Evolutionary conservation across 2,888 invertebrate species (phyloP).

Genomic region (Acronicta psi): DNA sequence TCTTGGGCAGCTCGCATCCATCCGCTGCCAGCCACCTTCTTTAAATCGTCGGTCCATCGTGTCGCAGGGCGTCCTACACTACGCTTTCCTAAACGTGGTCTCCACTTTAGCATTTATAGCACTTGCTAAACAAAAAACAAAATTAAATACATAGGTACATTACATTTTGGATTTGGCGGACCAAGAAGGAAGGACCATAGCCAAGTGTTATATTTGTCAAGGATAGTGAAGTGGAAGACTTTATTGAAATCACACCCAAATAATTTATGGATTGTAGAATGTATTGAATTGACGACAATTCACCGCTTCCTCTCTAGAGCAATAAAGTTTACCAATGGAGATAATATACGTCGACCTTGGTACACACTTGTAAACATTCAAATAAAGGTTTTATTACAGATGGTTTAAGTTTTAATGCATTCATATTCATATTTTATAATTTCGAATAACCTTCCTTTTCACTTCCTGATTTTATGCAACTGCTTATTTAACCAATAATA

Average conservation of each 20-base stretch:
- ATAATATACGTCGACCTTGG: conserved; percentile 6
- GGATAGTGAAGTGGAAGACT: conserved; percentile 3
- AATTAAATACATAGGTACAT: too few relatives aligned
- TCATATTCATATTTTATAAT: neutral
- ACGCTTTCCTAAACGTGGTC: too few relatives aligned
- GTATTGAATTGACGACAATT: conserved; percentile 41
- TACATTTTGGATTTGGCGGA: too few relatives aligned
- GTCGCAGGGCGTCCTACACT: too few relatives aligned
- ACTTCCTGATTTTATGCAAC: neutral
- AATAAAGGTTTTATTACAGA: neutral
- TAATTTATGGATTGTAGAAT: conserved; percentile 22
- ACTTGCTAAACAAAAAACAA: too few relatives aligned
- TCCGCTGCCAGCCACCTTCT: too few relatives aligned
- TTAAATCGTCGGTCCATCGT: too few relatives aligned
- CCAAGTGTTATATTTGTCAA: neutral
- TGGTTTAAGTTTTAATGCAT: neutral
- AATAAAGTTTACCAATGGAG: conserved; percentile 17
- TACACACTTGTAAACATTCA: conserved; percentile 7
- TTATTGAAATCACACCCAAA: conserved; percentile 32
- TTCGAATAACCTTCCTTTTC: neutral
- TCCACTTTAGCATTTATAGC: too few relatives aligned
- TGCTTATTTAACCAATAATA: too few relatives aligned
- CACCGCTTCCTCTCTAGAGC: conserved; percentile 32
- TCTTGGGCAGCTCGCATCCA: too few relatives aligned
- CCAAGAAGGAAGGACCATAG: too few relatives aligned